These are phyloP conservation scores for Eurytoma adleriae DNA, from an alignment of 2,888 invertebrate species.

Conservation along the genomic window DNA sequence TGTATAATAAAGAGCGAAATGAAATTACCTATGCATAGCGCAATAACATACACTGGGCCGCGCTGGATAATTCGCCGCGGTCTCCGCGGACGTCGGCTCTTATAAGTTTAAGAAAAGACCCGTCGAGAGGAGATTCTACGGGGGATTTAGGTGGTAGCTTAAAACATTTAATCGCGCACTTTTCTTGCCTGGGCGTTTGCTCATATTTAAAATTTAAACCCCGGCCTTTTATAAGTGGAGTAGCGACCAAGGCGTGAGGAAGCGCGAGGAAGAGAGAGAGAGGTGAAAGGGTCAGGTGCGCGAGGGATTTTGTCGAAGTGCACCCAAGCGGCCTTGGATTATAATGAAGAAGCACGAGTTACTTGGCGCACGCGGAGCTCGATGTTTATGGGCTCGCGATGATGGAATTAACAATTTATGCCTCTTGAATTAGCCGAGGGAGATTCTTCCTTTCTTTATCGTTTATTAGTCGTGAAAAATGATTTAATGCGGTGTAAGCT, in stretches of 20 bases:
- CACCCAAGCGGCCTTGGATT: constrained; percentile 11
- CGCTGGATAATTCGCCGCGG: constrained; percentile 32
- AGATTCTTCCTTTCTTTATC: too few species aligned
- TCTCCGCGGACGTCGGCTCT: constrained; percentile 29
- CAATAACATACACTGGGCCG: background rate
- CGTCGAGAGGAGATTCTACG: constrained; percentile 5
- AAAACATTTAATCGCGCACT: constrained; percentile 42
- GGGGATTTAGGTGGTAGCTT: constrained; percentile 21
- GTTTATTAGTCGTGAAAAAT: too few species aligned
- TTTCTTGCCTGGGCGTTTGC: constrained; percentile 3
- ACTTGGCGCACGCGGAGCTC: background rate
- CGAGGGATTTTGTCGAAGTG: constrained; percentile 8
- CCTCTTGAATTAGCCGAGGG: background rate
- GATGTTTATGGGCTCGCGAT: constrained; percentile 30
- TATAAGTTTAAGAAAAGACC: constrained; percentile 31
- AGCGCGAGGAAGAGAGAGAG: background rate
- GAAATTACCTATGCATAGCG: constrained; percentile 46
- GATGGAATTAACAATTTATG: constrained; percentile 40
- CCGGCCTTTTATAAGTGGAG: background rate
- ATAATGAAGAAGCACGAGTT: constrained; percentile 35
- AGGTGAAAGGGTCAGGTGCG: constrained; percentile 5
- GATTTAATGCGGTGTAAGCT: too few species aligned
- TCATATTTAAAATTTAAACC: constrained; percentile 51
- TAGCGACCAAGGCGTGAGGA: too few species aligned
- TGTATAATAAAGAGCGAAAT: constrained; percentile 25